A percentile compares a stretch with the other conserved stretches of the same genome.
Conservation (phyloP, 2,888 invertebrate genomes). For the Marronus borbonicus region DNA sequence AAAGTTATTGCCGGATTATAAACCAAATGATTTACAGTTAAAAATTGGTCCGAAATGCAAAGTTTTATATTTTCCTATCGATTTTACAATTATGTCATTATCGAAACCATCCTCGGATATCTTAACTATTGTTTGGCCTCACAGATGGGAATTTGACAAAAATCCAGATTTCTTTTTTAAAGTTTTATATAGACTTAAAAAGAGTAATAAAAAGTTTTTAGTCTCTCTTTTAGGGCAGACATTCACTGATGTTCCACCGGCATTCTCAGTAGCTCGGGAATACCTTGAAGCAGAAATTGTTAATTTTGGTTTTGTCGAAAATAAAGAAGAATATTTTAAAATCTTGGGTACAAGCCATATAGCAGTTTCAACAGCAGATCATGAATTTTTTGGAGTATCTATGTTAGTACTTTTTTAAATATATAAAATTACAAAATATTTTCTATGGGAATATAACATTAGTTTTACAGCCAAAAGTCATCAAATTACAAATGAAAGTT, state of each 20-base stretch:
- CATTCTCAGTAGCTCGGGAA: conserved; percentile 74
- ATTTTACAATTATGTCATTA: conserved; percentile 57
- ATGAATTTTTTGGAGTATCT: conserved; percentile 85
- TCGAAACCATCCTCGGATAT: conserved; percentile 49
- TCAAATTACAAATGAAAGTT: too few relatives aligned
- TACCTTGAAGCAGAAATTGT: conserved; percentile 71
- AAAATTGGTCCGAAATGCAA: conserved; percentile 75
- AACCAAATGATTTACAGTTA: conserved; percentile 73
- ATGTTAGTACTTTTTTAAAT: conserved; percentile 72
- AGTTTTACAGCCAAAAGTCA: too few relatives aligned
- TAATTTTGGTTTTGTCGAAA: conserved; percentile 75
- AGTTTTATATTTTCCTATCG: conserved; percentile 72
- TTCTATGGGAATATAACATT: too few relatives aligned
- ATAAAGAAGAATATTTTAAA: conserved; percentile 74
- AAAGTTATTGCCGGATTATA: conserved; percentile 78
- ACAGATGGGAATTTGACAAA: conserved; percentile 87
- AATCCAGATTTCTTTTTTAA: conserved; percentile 78
- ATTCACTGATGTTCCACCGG: conserved; percentile 75
- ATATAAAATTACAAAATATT: not conserved
- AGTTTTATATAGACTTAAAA: conserved; percentile 71
- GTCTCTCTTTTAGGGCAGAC: conserved; percentile 78
- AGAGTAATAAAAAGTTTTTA: conserved; percentile 73
- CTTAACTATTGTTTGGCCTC: conserved; percentile 81
- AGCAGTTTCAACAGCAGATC: conserved; percentile 81
- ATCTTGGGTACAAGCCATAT: conserved; percentile 75